Evolutionary conservation across 2,888 invertebrate genomes (phyloP).

Genomic region (Diaprepes abbreviatus): DNA sequence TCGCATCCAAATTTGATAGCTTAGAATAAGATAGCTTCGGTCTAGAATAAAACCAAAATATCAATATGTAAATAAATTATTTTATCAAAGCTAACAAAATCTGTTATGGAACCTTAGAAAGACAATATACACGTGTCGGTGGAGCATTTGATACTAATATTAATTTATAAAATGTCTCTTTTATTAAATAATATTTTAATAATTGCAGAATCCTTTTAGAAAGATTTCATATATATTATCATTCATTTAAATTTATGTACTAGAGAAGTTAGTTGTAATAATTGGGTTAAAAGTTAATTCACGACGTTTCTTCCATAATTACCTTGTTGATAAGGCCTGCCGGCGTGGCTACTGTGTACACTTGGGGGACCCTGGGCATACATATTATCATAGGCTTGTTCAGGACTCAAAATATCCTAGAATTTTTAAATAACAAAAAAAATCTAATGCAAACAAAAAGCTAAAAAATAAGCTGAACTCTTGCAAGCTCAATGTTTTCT

Average conservation of each 20-base stretch:
- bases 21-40: too few species aligned
- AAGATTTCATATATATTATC: not conserved
- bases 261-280: not conserved
- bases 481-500: not conserved
- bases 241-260: not conserved
- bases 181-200: too few species aligned
- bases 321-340: constrained; percentile 89
- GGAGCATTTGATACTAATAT: too few species aligned
- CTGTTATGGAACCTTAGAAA: too few species aligned
- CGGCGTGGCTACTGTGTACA: constrained; percentile 84
- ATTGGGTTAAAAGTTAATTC: too few species aligned
- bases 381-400: constrained; percentile 93
- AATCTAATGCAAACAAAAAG: constrained; percentile 60
- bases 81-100: too few species aligned
- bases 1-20: too few species aligned
- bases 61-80: too few species aligned
- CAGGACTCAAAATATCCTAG: constrained; percentile 92
- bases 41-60: too few species aligned
- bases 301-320: constrained; percentile 60
- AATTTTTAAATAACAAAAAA: constrained; percentile 65
- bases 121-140: too few species aligned
- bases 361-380: constrained; percentile 93
- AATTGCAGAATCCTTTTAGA: not conserved
- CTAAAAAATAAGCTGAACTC: constrained; percentile 59
- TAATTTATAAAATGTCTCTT: too few species aligned